These are phyloP conservation scores for Drosophila fungiperda DNA, from an alignment of 2,888 invertebrate species.

Conservation along the genomic window DNA sequence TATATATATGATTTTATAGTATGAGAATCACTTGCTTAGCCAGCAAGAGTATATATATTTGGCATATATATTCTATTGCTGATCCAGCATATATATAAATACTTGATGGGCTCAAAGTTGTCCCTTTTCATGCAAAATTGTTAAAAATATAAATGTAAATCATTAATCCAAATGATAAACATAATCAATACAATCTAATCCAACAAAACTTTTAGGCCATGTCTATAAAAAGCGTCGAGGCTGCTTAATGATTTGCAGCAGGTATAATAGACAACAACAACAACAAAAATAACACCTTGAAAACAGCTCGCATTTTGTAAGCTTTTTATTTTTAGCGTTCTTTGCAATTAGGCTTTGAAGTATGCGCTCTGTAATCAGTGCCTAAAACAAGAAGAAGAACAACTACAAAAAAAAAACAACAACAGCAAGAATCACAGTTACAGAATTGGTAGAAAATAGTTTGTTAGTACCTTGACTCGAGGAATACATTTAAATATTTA, in stretches of 20 bases:
- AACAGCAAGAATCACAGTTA: constrained; percentile 1
- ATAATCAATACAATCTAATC: neutral
- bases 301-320: constrained; percentile 43
- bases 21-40: too few relatives aligned
- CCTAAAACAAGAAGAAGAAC: constrained; percentile 21
- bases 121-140: neutral
- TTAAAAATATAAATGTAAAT: neutral
- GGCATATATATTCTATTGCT: neutral
- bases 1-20: too few relatives aligned
- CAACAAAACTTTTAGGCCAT: neutral
- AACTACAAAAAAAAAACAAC: constrained; percentile 10
- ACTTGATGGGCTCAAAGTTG: neutral
- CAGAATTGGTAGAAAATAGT: constrained; percentile 36
- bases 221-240: constrained; percentile 26
- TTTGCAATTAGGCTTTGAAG: constrained; percentile 72
- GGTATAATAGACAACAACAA: constrained; percentile 5
- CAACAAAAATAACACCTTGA: constrained; percentile 47
- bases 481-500: constrained; percentile 76
- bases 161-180: neutral
- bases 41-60: too few relatives aligned
- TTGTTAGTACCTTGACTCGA: constrained; percentile 41
- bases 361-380: constrained; percentile 57
- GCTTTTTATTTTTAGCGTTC: constrained; percentile 54
- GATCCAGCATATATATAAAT: neutral
- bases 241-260: constrained; percentile 20